Base-by-base conservation (phyloP, 2,888 invertebrate genomes). In the Thereva unica region DNA sequence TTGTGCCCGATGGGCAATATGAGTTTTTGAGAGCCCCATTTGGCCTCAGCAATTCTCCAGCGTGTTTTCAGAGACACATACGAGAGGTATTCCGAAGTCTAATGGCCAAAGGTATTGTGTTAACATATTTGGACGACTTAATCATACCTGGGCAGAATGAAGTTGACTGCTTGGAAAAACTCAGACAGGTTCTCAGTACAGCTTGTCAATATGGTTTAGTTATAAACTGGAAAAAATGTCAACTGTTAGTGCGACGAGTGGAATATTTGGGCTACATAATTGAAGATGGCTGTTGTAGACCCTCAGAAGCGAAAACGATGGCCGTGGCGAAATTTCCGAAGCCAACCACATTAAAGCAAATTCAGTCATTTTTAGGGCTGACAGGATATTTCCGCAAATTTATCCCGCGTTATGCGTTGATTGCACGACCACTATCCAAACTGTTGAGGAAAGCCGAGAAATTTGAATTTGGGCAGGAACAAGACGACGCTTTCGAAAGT, bases 321-420 rank as follows among this genome's bases (percentile, higher is more conserved):
- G 74, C 75, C 4, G 73, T 77, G 4, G 63, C 67, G 38, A 64
- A 70, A 0, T 76, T 75, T 71, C 75, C 75, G 5, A 68, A 69
- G 37, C 77, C 76, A 0, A 74, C 23, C 49, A 71, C 65, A 4
- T 45, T 69, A 2, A 74, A 75, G 52, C 68, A 74, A 47, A 49
- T 77, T 0, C 75, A 76, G 66, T 73, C 73, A 45, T 77, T 78
- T 69, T 66, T 78, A 6, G 76, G 76, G 1, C 57, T 78, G 8
- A 61, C 76, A 0, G 74, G 74, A 37, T 77, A 77, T 71, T 79
- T 78, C 64, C 47, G 76, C 23, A 77, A 78, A 54, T 78, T 77
- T 68, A 73, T 79, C 9, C 66, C 65, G 5, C 65, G 68, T 10
- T 78, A 76, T 68, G 64, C 76, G 4, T 63, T 67, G 9, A 73